phyloP scores from a whole-genome alignment of 1,140 invertebrate species.

The Drosophila tani region DNA sequence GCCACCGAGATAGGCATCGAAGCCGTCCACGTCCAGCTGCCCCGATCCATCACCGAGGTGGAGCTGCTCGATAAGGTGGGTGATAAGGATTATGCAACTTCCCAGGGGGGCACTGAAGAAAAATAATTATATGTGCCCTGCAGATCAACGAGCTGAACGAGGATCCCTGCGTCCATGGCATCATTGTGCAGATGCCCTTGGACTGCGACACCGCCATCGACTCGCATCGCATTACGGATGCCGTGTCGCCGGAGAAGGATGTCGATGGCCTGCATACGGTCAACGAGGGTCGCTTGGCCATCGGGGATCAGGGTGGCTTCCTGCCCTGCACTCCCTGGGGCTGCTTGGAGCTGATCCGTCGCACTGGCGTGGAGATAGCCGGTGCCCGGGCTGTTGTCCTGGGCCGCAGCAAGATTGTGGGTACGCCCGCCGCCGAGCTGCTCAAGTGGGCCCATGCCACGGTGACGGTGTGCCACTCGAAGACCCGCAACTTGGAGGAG shows the following conservation, averaged over 20 bases:
- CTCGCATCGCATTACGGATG: conserved; percentile 94
- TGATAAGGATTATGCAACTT: conserved; percentile 46
- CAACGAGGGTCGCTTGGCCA: conserved; percentile 95
- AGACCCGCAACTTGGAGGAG: conserved; percentile 93
- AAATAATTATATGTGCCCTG: background rate
- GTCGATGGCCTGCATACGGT: conserved; percentile 97
- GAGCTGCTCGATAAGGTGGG: conserved; percentile 88
- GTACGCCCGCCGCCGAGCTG: conserved; percentile 96
- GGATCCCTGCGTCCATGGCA: conserved; percentile 95
- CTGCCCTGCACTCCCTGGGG: conserved; percentile 97
- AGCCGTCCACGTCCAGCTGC: conserved; percentile 93
- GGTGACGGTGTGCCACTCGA: conserved; percentile 98
- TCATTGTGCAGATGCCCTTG: conserved; percentile 98
- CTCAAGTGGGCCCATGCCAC: conserved; percentile 99
- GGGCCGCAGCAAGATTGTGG: conserved; percentile 98
- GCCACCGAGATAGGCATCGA: conserved; percentile 96
- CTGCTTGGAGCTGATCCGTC: conserved; percentile 96
- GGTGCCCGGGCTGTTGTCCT: conserved; percentile 97
- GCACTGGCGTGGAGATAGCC: conserved; percentile 91
- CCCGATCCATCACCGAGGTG: conserved; percentile 92
- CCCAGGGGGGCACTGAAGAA: background rate
- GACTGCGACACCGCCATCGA: conserved; percentile 94
- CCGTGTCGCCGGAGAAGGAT: conserved; percentile 95
- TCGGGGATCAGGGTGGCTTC: conserved; percentile 94
- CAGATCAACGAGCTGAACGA: conserved; percentile 89